phyloP scores from a whole-genome alignment of 2,113 vertebrate genomes.

The Ceyx margarethae region DNA sequence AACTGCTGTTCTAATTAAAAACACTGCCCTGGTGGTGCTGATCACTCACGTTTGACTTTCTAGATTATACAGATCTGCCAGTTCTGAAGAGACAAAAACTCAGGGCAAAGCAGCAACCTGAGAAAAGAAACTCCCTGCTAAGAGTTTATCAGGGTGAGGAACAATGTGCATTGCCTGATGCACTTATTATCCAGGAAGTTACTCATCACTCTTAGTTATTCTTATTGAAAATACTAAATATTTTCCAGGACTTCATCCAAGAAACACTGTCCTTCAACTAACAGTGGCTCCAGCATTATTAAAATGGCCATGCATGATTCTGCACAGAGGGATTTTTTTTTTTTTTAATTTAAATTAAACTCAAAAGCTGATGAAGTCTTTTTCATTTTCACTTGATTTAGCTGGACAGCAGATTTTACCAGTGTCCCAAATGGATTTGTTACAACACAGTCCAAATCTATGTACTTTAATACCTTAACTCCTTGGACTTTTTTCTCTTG shows the following conservation, averaged over 20 bases:
- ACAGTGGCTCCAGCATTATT: background rate
- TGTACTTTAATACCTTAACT: background rate
- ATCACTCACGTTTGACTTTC: background rate
- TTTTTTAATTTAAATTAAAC: background rate
- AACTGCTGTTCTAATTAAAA: conserved; percentile 45
- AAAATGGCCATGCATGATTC: background rate
- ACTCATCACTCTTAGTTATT: background rate
- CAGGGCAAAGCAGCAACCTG: background rate
- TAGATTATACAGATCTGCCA: background rate
- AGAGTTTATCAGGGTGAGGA: background rate
- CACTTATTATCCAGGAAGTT: conserved; percentile 24
- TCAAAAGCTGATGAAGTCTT: background rate
- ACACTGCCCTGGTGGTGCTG: conserved; percentile 37
- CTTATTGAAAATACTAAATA: conserved; percentile 21
- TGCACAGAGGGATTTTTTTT: background rate
- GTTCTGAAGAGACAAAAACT: background rate
- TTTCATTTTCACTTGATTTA: background rate
- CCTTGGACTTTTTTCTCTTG: background rate
- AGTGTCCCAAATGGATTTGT: background rate
- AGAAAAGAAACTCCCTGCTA: conserved; percentile 1
- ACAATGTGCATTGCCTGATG: background rate
- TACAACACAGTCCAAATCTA: background rate
- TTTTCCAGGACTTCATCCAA: background rate
- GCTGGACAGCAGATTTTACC: background rate
- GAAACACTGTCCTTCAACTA: background rate